Evolutionary conservation across 1,140 invertebrate genomes (phyloP).

Genomic region (Amyelois transitella): DNA sequence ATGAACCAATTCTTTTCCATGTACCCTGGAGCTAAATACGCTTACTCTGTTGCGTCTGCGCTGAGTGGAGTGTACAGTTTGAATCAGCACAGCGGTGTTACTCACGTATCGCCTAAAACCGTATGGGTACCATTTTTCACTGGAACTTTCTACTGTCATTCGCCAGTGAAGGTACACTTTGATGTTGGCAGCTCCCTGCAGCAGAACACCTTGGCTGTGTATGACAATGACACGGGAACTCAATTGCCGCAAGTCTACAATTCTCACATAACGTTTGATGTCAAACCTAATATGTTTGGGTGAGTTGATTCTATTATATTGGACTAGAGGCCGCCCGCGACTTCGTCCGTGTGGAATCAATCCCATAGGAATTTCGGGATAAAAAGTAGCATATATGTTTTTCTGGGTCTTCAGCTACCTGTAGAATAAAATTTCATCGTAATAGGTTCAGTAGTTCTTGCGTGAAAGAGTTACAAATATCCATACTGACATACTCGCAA

Average conservation of each 20-base stretch:
- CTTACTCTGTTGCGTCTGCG: constrained; percentile 51
- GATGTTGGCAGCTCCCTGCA: constrained; percentile 38
- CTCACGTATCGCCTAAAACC: constrained; percentile 32
- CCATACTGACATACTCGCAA: no score
- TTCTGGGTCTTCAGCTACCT: no score
- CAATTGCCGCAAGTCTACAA: constrained; percentile 45
- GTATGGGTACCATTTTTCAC: constrained; percentile 61
- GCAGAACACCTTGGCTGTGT: constrained; percentile 36
- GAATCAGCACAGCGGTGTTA: constrained; percentile 32
- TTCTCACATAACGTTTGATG: constrained; percentile 46
- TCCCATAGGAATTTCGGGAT: no score
- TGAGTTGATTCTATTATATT: constrained; percentile 14
- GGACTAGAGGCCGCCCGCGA: no score
- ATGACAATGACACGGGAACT: constrained; percentile 45
- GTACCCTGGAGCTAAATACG: constrained; percentile 41
- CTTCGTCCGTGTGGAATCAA: no score
- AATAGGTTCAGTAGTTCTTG: no score
- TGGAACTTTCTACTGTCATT: constrained; percentile 52
- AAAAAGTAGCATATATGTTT: no score
- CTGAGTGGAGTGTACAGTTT: constrained; percentile 39
- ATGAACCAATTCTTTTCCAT: constrained; percentile 60
- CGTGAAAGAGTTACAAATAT: no score
- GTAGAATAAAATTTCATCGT: no score
- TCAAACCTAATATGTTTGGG: constrained; percentile 45
- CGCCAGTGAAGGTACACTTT: constrained; percentile 48